These are phyloP conservation scores for Willowsia nigromaculata DNA, from an alignment of 2,888 invertebrate species.

Conservation along the genomic window DNA sequence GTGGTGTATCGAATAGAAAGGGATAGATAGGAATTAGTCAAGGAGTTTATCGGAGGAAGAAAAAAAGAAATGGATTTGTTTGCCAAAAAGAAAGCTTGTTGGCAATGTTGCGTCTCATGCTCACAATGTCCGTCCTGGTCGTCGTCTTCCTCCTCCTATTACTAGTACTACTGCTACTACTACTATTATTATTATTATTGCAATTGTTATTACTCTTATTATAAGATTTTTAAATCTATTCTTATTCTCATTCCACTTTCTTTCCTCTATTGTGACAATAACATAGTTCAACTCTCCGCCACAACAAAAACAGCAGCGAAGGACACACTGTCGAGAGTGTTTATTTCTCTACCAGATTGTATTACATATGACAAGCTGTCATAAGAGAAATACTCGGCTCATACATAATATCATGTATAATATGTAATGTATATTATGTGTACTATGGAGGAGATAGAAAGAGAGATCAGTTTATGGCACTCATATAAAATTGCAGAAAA, in stretches of 20 bases:
- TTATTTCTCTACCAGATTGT: conserved; percentile 60
- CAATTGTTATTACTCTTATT: conserved; percentile 15
- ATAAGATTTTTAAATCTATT: conserved; percentile 23
- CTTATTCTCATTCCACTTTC: neutral
- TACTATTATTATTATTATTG: neutral
- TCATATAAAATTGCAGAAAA: neutral
- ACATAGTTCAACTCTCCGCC: neutral
- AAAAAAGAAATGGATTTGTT: conserved; percentile 48
- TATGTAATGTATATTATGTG: neutral
- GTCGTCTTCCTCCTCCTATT: neutral
- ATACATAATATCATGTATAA: neutral
- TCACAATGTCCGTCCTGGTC: neutral
- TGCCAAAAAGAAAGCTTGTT: conserved; percentile 44
- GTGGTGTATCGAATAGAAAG: neutral
- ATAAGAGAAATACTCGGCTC: conserved; percentile 24
- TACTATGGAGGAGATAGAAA: neutral
- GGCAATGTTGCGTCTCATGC: conserved; percentile 26
- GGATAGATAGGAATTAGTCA: conserved; percentile 38
- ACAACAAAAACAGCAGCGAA: neutral
- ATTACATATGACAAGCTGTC: conserved; percentile 67
- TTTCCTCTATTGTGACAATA: conserved; percentile 8
- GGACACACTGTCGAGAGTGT: conserved; percentile 47
- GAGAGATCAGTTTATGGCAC: neutral
- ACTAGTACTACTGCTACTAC: neutral
- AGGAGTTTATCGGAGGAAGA: conserved; percentile 35